Evolutionary conservation across 2,113 vertebrate genomes (phyloP), one percentile per base, ranked within the genome.

Genomic region (Heterocephalus glaber): DNA sequence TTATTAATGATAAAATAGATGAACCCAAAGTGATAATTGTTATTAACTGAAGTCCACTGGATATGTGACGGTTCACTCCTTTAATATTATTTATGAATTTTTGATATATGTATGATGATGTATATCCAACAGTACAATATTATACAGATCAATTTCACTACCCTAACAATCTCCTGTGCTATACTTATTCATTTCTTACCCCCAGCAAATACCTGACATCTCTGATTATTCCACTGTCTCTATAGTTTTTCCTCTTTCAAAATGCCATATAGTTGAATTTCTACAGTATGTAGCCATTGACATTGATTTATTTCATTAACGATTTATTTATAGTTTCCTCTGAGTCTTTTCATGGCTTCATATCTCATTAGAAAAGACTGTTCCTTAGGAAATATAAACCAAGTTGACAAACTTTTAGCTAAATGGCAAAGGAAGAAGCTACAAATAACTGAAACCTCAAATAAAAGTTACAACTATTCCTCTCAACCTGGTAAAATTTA

Each of bases 1-100:
- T 28, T 38, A 8, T 7, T 26, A 4, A 13, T 3, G 1, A 41
- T 82, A 6, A 14, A 44, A 52, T 0, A 3, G 0, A 35, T n/a
- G 20, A 76, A 17, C 47, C 52, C 22, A 13, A 30, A 8, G 1
- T 7, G 30, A 86, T 65, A 26, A 13, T 47, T 54, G 26, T 13
- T 54, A 63, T 63, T 63, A 33, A 81, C 9, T 56, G 26, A 79
- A 72, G 10, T 38, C 12, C 3, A 76, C 11, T 20, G 10, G 30
- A 35, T 30, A 6, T 5, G 41, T 44, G 20, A 81, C 5, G 6
- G 13, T 19, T 89, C 47, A 13, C 38, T 41, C 1, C 11, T 76
- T 12, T 49, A 26, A 16, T 63, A 38, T 35, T 76, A 77, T 65
- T 22, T 38, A 10, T 60, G 60, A 44, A 19, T 13, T 44, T 82